phyloP scores from a whole-genome alignment of 53 echinoderm and acorn worm genomes.

The Holothuria leucospilota region DNA sequence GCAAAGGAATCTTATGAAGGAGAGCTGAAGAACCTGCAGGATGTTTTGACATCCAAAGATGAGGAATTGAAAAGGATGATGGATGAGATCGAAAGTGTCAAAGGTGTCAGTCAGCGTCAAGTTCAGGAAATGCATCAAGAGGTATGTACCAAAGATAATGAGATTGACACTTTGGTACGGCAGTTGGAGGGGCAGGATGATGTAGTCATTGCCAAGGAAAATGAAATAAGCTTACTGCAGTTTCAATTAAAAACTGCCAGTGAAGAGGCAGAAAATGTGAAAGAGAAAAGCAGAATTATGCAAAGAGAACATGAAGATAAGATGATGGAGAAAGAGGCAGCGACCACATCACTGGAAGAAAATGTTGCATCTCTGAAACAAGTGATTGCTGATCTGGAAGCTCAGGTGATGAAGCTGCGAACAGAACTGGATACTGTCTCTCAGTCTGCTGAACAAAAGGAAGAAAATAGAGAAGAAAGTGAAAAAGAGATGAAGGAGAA shows the following conservation, averaged over 20 bases:
- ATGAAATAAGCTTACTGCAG: constrained; percentile 37
- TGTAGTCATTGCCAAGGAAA: constrained; percentile 36
- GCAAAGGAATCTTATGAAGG: constrained; percentile 63
- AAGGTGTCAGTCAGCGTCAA: constrained; percentile 46
- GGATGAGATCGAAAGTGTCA: constrained; percentile 34
- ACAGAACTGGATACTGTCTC: constrained; percentile 1
- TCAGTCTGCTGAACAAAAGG: not conserved
- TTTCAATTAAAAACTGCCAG: constrained; percentile 1
- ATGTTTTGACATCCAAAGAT: constrained; percentile 59
- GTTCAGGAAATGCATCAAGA: constrained; percentile 31
- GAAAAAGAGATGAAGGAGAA: not conserved
- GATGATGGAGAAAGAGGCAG: constrained; percentile 40
- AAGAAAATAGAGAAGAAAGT: constrained; percentile 42
- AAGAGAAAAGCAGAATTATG: constrained; percentile 34
- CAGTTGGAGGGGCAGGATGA: constrained; percentile 56
- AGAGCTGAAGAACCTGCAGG: constrained; percentile 65
- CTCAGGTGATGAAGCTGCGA: constrained; percentile 43
- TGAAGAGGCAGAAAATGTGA: constrained; percentile 13
- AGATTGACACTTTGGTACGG: constrained; percentile 53
- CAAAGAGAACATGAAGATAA: constrained; percentile 43
- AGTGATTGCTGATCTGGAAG: constrained; percentile 57
- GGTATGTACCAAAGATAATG: constrained; percentile 27
- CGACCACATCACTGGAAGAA: constrained; percentile 33
- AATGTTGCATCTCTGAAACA: constrained; percentile 46
- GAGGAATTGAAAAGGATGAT: constrained; percentile 40